phyloP scores from a whole-genome alignment of 1,140 invertebrate species.

The Anthonomus grandis region DNA sequence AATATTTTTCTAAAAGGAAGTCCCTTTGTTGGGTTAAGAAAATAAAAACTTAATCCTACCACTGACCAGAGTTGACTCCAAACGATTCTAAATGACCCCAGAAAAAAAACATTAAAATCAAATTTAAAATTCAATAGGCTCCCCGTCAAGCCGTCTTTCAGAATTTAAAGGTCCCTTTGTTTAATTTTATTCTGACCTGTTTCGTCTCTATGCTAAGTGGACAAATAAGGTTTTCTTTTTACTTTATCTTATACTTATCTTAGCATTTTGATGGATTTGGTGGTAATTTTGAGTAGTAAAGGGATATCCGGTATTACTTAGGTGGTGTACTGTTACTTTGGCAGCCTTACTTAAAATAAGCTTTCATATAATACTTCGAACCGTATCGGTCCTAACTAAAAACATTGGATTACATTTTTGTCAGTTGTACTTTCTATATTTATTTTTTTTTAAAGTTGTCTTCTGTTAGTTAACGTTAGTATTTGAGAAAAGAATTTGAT shows the following conservation, averaged over 20 bases:
- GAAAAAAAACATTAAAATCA: conserved; percentile 17
- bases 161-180: conserved; percentile 19
- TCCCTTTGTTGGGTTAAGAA: conserved; percentile 4
- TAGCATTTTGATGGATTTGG: background rate
- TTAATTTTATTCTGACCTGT: conserved; percentile 13
- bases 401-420: too few species aligned
- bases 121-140: conserved; percentile 19
- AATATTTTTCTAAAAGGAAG: too few species aligned
- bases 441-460: too few species aligned
- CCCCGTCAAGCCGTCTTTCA: conserved; percentile 19
- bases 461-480: too few species aligned
- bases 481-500: too few species aligned
- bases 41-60: conserved; percentile 18
- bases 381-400: too few species aligned
- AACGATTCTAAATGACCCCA: conserved; percentile 1
- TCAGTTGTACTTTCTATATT: too few species aligned
- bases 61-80: background rate
- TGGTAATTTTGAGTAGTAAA: too few species aligned
- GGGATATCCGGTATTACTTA: too few species aligned
- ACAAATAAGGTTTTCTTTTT: conserved; percentile 1
- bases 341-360: too few species aligned
- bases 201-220: conserved; percentile 10
- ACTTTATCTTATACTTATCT: conserved; percentile 1
- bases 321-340: too few species aligned
- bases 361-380: too few species aligned